Evolutionary conservation across 2,797 vertebrate genomes (phyloP), one percentile per base, ranked within the genome.

Genomic region (Zenarchopterus dispar): DNA sequence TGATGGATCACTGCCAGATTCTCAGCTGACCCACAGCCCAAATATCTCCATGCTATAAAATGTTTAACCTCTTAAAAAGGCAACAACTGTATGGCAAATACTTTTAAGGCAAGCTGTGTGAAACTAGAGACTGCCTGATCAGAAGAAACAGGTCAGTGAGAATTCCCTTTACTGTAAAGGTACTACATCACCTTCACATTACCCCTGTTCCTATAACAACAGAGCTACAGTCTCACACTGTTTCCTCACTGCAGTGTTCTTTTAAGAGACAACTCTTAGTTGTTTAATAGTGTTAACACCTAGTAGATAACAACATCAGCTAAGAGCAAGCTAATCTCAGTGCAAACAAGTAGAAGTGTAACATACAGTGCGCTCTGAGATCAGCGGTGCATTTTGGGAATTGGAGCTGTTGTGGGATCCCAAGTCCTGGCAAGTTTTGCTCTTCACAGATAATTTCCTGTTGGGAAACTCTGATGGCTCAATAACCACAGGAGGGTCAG

Each of bases 351-450:
- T 43, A 66, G 1, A 52, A 60, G 53, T 2, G 24, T 33, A 70
- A 84, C 80, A 7, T 91, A 94, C 93, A 58, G 80, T 67, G 70
- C 63, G 61, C 28, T 91, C 88, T 0, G 80, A 78, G 26, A 84
- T 67, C 73, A 86, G 67, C 0, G 84, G 73, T 16, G 75, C 33
- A 61, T 58, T 83, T 58, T 73, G 68, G 65, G 85, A 63, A 56
- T 51, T 43, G 33, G 81, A 70, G 49, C 24, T 80, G 71, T 76
- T 82, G 73, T 91, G 87, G n/a, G 78, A 73, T 42, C 82, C 89
- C 76, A 96, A 84, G 78, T 95, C 91, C 62, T 93, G 93, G 78
- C 91, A 93, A 0, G 94, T 95, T 72, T 93, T 91, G 85, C 92
- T 94, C 91, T 94, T 96, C 67, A 92, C 75, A 50, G 94, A 91